Evolutionary conservation across 2,113 vertebrate genomes (phyloP), one percentile per base, ranked within the genome.

Genomic region (Sterrhoptilus dennistouni): DNA sequence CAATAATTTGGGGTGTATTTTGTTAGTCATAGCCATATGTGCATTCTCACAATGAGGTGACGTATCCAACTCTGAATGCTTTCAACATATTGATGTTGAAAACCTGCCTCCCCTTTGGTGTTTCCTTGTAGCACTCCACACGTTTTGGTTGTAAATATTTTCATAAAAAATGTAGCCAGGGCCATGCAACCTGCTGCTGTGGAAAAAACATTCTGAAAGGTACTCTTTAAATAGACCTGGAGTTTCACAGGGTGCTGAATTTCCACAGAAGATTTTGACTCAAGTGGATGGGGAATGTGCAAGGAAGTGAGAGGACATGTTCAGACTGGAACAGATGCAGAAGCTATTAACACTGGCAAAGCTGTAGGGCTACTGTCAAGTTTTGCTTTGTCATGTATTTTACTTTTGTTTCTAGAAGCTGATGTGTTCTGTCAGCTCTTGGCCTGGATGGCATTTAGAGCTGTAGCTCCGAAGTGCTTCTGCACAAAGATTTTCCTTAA

Each of bases 241-340:
- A 77, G 53, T 61, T 85, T 60, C 61, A 21, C 7, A 60, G 57
- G 44, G 61, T 2, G 2, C 78, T 91, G 71, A 45, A 72, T 82
- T 94, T 76, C 65, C 23, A 25, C 42, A 25, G 68, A 56, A 70
- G 18, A 60, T 50, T 74, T 89, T 72, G 69, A 72, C 65, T 71
- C 74, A 83, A 93, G 59, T n/a, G 56, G 61, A 25, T n/a, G n/a
- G 36, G 42, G 50, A 63, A 27, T 74, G 70, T 86, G 33, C 82
- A 86, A n/a, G 57, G 81, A 79, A 57, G 78, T 93, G 59, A 90
- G 90, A 95, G 27, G 79, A 94, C 79, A 4, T 88, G 92, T 88
- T 94, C 79, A 71, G 90, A 81, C 87, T 93, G 71, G 95, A 97
- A 50, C 93, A 96, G 93, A 93, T 96, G 93, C 92, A 90, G 77